Conservation (phyloP, 2,888 invertebrate genomes). For the Caenorhabditis afra region DNA sequence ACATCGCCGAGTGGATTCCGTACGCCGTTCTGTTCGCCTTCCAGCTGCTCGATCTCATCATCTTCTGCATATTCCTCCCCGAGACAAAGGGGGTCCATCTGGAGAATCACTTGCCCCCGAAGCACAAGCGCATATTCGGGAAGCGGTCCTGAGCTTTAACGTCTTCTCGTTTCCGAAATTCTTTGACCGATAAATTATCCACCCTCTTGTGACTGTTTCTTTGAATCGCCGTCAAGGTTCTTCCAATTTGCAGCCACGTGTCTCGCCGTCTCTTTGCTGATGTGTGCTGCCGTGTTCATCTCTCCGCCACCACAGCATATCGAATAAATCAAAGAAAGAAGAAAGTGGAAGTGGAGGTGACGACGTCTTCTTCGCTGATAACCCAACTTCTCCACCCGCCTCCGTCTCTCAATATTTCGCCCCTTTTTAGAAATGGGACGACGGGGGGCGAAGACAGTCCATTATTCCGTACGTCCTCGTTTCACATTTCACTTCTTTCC, state of each 20-base stretch:
- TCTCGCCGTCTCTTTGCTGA: conserved; percentile 8
- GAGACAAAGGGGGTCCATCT: conserved; percentile 62
- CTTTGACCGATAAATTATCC: not conserved
- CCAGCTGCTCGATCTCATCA: conserved; percentile 44
- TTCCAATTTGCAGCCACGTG: conserved; percentile 13
- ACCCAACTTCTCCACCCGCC: not conserved
- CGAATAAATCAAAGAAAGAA: conserved; percentile 40
- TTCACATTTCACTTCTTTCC: conserved; percentile 2
- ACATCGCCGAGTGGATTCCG: conserved; percentile 47
- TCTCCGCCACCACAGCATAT: conserved; percentile 12
- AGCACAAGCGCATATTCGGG: conserved; percentile 57
- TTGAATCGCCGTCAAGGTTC: conserved; percentile 23
- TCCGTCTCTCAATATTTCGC: conserved; percentile 21
- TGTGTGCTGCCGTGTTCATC: conserved; percentile 2
- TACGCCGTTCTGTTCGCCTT: conserved; percentile 51
- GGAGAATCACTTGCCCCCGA: conserved; percentile 61
- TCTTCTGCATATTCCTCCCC: conserved; percentile 50
- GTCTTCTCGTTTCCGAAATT: too few relatives aligned
- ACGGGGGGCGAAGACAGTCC: conserved; percentile 3
- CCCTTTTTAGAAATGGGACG: conserved; percentile 2
- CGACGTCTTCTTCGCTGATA: not conserved
- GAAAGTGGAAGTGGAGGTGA: conserved; percentile 6
- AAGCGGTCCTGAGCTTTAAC: conserved; percentile 47
- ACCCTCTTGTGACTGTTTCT: conserved; percentile 2
- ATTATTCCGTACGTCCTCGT: not conserved